Evolutionary conservation across 1,140 invertebrate genomes (phyloP), one percentile per base, ranked within the genome.

Genomic region (Nomia melanderi): DNA sequence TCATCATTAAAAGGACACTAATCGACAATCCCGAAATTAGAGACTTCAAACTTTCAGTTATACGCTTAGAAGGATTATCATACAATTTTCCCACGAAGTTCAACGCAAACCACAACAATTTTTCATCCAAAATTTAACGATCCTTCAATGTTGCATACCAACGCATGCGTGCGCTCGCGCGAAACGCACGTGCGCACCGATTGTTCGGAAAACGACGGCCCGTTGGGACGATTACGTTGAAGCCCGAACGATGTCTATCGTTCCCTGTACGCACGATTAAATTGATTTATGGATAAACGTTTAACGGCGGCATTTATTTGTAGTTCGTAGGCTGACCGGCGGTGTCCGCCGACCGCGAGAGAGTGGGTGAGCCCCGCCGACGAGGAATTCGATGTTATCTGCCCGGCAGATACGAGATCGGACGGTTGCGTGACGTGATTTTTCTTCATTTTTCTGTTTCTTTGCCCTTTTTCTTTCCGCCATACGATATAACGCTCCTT

Each of bases 361-460:
- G 79, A 85, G 83, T 85, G 83, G 83, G 83, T 85, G 82, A 85
- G 83, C 78, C 74, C 74, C 82, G 78, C 75, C 29, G n/a, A 59
- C 17, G 39, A 59, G 83, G 83, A 85, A 85, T 85, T 85, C 83
- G 83, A 85, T 85, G 71, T 84, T 85, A 85, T 85, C 83, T 78
- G 17, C 82, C 69, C 14, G 83, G 84, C 82, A 84, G 83, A 85
- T 85, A 85, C 79, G 79, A 82, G 83, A 85, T 85, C 83, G 83
- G 83, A 79, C 66, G 72, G 71, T 79, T 75, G 78, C 83, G 56
- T 77, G 83, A 78, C 82, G 83, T 27, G 78, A 53, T 47, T 81
- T 77, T 84, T 82, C n/a, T n/a, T n/a, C n/a, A n/a, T n/a, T 77
- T 44, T 44, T 44, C 41, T 39, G 3, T 41, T 12, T 41, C 41